These are phyloP conservation scores for Octopus bimaculoides DNA, from an alignment of 1,140 invertebrate species.

Conservation along the genomic window DNA sequence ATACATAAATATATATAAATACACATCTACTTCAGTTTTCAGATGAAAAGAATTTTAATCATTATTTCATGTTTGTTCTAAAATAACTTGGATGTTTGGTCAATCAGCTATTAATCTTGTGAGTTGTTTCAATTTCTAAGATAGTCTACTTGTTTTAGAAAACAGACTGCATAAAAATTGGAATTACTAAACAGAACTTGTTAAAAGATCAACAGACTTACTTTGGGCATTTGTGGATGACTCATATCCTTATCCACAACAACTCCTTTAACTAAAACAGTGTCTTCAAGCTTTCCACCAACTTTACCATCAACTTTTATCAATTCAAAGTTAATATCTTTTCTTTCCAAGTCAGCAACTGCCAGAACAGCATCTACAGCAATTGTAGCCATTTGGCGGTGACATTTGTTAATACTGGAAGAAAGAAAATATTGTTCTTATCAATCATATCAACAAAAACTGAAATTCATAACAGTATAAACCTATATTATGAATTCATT, in stretches of 20 bases:
- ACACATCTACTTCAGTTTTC: too few species aligned
- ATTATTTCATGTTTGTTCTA: background rate
- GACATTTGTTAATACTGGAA: conserved; percentile 63
- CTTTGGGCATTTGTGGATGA: conserved; percentile 99
- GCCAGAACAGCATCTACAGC: conserved; percentile 94
- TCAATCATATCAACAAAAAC: too few species aligned
- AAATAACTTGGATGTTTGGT: background rate
- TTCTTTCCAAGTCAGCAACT: conserved; percentile 89
- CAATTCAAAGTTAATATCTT: conserved; percentile 98
- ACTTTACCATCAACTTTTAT: conserved; percentile 99
- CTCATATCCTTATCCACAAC: conserved; percentile 98
- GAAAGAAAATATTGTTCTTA: background rate
- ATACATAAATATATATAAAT: too few species aligned
- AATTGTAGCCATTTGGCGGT: conserved; percentile 97
- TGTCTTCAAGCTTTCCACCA: conserved; percentile 95
- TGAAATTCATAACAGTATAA: too few species aligned
- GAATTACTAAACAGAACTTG: background rate
- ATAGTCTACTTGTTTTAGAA: too few species aligned
- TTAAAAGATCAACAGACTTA: conserved; percentile 39
- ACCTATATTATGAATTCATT: too few species aligned
- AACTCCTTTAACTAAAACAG: conserved; percentile 93
- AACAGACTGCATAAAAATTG: background rate
- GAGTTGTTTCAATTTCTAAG: too few species aligned
- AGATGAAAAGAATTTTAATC: too few species aligned
- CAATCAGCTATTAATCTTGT: background rate